These are phyloP conservation scores for Anabas testudineus DNA, from an alignment of 2,797 vertebrate genomes.

Conservation along the genomic window DNA sequence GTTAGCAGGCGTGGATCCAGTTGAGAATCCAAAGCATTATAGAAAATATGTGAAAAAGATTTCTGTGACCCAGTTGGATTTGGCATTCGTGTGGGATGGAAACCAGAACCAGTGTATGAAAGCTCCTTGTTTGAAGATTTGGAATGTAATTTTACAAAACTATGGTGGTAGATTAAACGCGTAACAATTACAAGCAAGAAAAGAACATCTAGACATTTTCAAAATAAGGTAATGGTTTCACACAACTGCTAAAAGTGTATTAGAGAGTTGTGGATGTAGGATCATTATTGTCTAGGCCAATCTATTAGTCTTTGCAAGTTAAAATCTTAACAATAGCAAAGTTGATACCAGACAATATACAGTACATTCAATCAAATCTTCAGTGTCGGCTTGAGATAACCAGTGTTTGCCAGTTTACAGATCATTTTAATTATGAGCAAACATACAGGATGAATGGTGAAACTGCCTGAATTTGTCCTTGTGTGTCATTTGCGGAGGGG, in stretches of 20 bases:
- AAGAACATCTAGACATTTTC: no score
- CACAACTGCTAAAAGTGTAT: no score
- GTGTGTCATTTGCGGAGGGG: constrained; percentile 16
- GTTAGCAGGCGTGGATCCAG: constrained; percentile 25
- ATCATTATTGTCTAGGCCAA: no score
- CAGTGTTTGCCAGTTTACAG: constrained; percentile 24
- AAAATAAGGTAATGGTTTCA: no score
- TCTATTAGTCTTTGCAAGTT: no score
- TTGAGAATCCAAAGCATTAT: constrained; percentile 28
- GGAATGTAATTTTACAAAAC: constrained; percentile 55
- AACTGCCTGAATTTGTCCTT: constrained; percentile 21
- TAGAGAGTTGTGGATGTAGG: no score
- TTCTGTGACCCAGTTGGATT: no score
- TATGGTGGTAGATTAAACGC: constrained; percentile 44
- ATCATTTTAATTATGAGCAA: constrained; percentile 29
- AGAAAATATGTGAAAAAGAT: no score
- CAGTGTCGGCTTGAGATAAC: constrained; percentile 14
- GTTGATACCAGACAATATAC: constrained; percentile 21
- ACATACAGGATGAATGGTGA: constrained; percentile 51
- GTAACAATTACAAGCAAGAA: background rate
- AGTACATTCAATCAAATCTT: constrained; percentile 34
- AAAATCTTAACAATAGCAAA: no score
- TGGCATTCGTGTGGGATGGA: constrained; percentile 31
- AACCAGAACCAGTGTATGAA: constrained; percentile 53
- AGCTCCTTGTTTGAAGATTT: constrained; percentile 63